These are phyloP conservation scores for Mythimna vitellina DNA, from an alignment of 2,888 invertebrate genomes.

Conservation along the genomic window DNA sequence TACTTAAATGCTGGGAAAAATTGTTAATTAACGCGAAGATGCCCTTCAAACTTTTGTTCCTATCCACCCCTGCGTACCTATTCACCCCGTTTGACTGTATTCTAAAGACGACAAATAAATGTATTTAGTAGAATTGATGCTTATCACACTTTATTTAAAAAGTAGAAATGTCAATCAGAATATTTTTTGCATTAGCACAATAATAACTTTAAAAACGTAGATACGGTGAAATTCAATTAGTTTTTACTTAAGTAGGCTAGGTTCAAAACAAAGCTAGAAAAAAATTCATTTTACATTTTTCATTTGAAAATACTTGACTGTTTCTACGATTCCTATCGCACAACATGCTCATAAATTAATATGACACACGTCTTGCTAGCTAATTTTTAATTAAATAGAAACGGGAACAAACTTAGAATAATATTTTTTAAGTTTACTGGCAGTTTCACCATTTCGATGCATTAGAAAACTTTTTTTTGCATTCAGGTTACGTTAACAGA, in stretches of 20 bases:
- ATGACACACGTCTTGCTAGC: slow-evolving; percentile 16
- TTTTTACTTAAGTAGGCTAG: not conserved
- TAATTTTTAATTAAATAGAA: slow-evolving; percentile 38
- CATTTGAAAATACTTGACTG: not conserved
- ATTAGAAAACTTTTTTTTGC: slow-evolving; percentile 46
- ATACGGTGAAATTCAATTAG: not conserved
- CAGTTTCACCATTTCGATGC: slow-evolving; percentile 22
- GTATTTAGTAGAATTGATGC: too few species aligned
- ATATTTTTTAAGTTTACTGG: slow-evolving; percentile 17
- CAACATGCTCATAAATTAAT: slow-evolving; percentile 26
- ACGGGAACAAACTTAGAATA: not conserved
- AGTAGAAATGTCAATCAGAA: not conserved
- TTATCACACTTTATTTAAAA: not conserved
- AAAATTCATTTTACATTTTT: not conserved
- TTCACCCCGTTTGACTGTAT: too few species aligned
- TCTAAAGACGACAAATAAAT: too few species aligned
- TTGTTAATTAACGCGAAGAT: too few species aligned
- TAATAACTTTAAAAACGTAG: not conserved
- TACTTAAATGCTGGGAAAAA: too few species aligned
- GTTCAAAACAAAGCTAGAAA: not conserved
- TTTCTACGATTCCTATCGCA: slow-evolving; percentile 14
- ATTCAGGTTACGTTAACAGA: slow-evolving; percentile 33
- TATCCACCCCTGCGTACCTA: too few species aligned
- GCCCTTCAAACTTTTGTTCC: too few species aligned
- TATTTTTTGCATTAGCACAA: not conserved